These are phyloP conservation scores for Tanypteryx hageni DNA, from an alignment of 2,888 invertebrate genomes.

Conservation along the genomic window DNA sequence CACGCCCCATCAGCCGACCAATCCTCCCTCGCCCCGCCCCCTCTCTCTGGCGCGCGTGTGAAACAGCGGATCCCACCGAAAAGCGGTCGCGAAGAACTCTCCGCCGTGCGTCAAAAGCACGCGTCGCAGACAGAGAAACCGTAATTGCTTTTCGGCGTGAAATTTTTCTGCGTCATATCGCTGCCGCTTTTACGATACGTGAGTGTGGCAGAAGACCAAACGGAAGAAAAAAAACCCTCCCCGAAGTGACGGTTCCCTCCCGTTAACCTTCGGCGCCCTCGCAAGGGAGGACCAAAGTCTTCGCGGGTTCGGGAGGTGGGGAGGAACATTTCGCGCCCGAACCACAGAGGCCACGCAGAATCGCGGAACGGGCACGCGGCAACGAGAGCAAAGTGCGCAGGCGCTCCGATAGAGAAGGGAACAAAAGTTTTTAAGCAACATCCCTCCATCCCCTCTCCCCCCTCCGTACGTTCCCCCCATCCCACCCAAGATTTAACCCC, in stretches of 20 bases:
- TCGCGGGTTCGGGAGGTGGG: not conserved
- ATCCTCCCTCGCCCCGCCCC: conserved; percentile 47
- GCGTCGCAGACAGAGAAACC: not conserved
- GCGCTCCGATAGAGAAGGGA: conserved; percentile 38
- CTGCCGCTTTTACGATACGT: no score
- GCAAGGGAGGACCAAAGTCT: not conserved
- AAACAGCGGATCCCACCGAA: not conserved
- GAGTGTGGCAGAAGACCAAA: not conserved
- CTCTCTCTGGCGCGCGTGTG: not conserved
- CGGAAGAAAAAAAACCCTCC: not conserved
- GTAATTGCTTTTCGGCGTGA: not conserved
- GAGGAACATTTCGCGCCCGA: not conserved
- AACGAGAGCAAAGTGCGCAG: conserved; percentile 46
- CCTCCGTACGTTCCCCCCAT: conserved; percentile 60
- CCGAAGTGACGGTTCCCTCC: not conserved
- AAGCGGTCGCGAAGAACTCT: not conserved
- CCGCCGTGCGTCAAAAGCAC: not conserved
- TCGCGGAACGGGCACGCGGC: conserved; percentile 45
- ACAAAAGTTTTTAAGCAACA: conserved; percentile 64
- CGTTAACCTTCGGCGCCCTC: not conserved
- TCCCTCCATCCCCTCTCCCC: conserved; percentile 11
- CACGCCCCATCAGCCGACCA: conserved; percentile 71
- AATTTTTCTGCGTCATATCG: no score
- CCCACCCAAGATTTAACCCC: conserved; percentile 67
- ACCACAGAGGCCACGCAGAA: conserved; percentile 28